Conservation (phyloP, 2,113 vertebrate genomes). For the Leuciscus idus region DNA sequence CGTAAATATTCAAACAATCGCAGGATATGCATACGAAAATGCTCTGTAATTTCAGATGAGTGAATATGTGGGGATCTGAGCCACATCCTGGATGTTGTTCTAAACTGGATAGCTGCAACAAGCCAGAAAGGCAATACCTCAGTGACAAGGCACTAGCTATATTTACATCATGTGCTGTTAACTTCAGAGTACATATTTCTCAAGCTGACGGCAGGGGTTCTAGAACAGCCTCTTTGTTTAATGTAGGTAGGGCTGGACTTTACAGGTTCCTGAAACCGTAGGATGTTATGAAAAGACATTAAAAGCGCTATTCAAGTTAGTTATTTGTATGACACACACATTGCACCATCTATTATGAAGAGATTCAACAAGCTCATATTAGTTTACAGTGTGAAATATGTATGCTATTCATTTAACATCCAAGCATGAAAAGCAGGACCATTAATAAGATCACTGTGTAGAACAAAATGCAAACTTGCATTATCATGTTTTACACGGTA, state of each 20-base stretch:
- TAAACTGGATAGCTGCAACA: constrained; percentile 22
- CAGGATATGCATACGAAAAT: background rate
- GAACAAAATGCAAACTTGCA: background rate
- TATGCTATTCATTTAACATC: background rate
- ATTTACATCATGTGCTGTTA: constrained; percentile 49
- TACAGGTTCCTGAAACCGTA: constrained; percentile 32
- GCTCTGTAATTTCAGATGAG: background rate
- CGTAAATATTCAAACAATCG: constrained; percentile 1
- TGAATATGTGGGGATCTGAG: background rate
- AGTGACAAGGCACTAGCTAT: constrained; percentile 19
- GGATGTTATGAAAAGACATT: constrained; percentile 49
- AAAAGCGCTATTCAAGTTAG: constrained; percentile 21
- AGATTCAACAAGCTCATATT: background rate
- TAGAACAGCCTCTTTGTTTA: constrained; percentile 56
- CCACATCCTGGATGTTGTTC: constrained; percentile 18
- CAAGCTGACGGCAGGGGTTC: constrained; percentile 28
- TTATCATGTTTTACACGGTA: background rate
- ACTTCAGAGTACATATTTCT: constrained; percentile 23
- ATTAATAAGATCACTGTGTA: background rate
- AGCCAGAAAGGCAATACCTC: constrained; percentile 58
- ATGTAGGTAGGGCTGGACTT: constrained; percentile 6
- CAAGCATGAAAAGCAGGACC: background rate
- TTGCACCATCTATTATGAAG: background rate
- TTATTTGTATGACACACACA: background rate
- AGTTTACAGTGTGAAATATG: background rate